These are phyloP conservation scores for Phrynocephalus guinanensis DNA, from an alignment of 2,797 vertebrate species.

Conservation along the genomic window DNA sequence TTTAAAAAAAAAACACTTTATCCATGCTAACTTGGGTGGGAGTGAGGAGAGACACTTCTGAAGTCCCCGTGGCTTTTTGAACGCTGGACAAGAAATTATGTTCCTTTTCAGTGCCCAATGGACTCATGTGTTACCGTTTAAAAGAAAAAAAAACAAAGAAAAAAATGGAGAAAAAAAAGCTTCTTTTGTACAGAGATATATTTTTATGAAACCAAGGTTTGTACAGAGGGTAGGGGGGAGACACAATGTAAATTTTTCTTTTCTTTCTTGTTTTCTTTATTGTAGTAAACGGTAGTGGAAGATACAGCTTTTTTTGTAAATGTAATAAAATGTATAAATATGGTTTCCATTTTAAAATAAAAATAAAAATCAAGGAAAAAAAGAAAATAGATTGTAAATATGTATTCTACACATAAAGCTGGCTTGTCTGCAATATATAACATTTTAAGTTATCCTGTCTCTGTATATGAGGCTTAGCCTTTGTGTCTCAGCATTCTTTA, in stretches of 20 bases:
- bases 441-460: constrained; percentile 98
- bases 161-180: constrained; percentile 73
- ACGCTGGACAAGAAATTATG: constrained; percentile 52
- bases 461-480: constrained; percentile 99
- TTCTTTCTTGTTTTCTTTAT: constrained; percentile 96
- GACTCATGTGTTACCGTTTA: constrained; percentile 57
- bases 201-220: constrained; percentile 99
- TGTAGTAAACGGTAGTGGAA: constrained; percentile 95
- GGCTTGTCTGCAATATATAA: constrained; percentile 99
- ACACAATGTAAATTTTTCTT: constrained; percentile 91
- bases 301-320: constrained; percentile 91
- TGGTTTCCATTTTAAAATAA: constrained; percentile 86
- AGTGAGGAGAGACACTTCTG: background rate
- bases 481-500: constrained; percentile 94
- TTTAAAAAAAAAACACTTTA: background rate
- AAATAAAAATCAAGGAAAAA: constrained; percentile 34
- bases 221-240: constrained; percentile 92
- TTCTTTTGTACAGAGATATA: constrained; percentile 99
- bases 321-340: constrained; percentile 99
- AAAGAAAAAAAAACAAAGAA: constrained; percentile 63
- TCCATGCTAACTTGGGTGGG: constrained; percentile 7
- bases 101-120: constrained; percentile 64
- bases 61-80: constrained; percentile 25
- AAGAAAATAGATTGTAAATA: constrained; percentile 91
- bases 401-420: constrained; percentile 91